Evolutionary conservation across 2,797 vertebrate genomes (phyloP).

Genomic region (Scomberomorus guttatus): DNA sequence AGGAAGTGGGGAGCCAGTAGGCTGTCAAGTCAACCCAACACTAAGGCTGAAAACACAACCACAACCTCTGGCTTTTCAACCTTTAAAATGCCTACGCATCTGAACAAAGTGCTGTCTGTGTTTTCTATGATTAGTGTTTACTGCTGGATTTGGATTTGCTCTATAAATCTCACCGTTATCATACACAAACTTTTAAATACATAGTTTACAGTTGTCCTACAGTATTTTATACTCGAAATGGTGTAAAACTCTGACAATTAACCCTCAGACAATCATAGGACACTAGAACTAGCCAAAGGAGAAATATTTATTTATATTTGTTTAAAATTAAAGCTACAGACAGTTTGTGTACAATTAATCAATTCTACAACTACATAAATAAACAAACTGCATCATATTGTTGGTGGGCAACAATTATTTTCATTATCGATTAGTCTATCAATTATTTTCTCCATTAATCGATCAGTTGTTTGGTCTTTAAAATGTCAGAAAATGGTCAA

Average conservation of each 20-base stretch:
- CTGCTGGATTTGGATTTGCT: neutral
- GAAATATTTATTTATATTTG: neutral
- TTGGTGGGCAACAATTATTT: too few relatives aligned
- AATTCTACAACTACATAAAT: too few relatives aligned
- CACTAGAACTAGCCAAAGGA: neutral
- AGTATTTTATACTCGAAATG: neutral
- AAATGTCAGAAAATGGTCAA: too few relatives aligned
- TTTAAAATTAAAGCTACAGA: neutral
- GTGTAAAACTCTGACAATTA: neutral
- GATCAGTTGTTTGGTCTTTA: too few relatives aligned
- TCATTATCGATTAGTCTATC: too few relatives aligned
- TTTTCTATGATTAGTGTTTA: conserved; percentile 3
- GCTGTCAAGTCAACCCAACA: conserved; percentile 63
- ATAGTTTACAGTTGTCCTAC: too few relatives aligned
- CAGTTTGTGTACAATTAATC: too few relatives aligned
- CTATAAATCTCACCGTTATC: neutral
- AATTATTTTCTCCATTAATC: too few relatives aligned
- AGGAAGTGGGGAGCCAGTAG: conserved; percentile 75
- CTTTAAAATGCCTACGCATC: conserved; percentile 33
- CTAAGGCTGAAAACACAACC: conserved; percentile 54
- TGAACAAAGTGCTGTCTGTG: neutral
- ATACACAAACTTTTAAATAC: too few relatives aligned
- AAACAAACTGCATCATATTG: too few relatives aligned
- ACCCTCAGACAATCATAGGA: neutral
- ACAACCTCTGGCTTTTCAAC: conserved; percentile 51